A percentile compares a stretch with the other conserved stretches of the same genome.
These are phyloP conservation scores for Oncorhynchus tshawytscha DNA, from an alignment of 2,113 vertebrate species.

Conservation along the genomic window DNA sequence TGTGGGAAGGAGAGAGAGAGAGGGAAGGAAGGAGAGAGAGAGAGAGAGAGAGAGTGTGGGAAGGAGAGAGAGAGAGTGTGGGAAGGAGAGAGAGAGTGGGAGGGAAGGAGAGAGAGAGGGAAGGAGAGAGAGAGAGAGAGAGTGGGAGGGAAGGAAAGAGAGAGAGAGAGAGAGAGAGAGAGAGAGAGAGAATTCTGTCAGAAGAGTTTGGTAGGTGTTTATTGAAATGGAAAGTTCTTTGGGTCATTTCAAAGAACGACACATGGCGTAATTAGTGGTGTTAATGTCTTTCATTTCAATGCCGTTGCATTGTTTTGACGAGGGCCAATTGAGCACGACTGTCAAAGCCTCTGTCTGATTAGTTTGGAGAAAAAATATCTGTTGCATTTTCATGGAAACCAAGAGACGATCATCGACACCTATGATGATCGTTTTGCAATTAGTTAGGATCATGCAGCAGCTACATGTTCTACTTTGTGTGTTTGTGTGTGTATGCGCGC, in stretches of 20 bases:
- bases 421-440: neutral
- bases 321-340: neutral
- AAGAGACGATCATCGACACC: conserved; percentile 3
- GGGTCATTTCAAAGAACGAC: neutral
- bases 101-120: too few relatives aligned
- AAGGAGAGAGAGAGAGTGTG: too few relatives aligned
- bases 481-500: neutral
- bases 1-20: too few relatives aligned
- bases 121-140: too few relatives aligned
- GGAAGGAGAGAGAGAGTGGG: too few relatives aligned
- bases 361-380: neutral
- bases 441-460: neutral
- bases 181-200: too few relatives aligned
- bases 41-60: too few relatives aligned
- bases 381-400: conserved; percentile 53
- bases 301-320: neutral
- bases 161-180: too few relatives aligned
- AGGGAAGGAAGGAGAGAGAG: too few relatives aligned
- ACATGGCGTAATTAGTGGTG: neutral
- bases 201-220: too few relatives aligned
- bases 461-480: neutral
- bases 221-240: neutral
- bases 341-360: neutral
- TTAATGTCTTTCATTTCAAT: neutral
- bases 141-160: too few relatives aligned